Evolutionary conservation across 2,113 vertebrate genomes (phyloP), one percentile per base, ranked within the genome.

Genomic region (Paratilapia polleni): DNA sequence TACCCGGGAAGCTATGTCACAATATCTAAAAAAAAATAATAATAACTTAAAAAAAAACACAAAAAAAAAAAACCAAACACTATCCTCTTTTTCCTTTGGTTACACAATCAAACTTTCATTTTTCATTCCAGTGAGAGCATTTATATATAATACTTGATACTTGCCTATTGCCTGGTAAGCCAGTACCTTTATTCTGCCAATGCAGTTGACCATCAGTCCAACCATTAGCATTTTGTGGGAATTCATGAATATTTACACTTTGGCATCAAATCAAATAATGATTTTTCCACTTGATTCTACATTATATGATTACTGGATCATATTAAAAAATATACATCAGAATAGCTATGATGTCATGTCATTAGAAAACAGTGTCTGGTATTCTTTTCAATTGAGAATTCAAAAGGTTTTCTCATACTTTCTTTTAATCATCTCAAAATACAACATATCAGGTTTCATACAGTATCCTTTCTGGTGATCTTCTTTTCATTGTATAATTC

Each of bases 321-420:
- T n/a, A n/a, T n/a, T n/a, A 73, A 31, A n/a, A 17, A 54, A 54
- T 52, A n/a, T 54, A 49, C 19, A 34, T 14, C 47, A 73, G 31
- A 54, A n/a, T 52, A 12, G 31, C 26, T 73, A 26, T 54, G 68
- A 31, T 73, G 47, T n/a, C 19, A n/a, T 3, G 5, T 54, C 26
- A 34, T 54, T 54, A 54, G 47, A 49, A 73, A 73, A 52, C 24
- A 31, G 1, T 54, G 68, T 14, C 68, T 22, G 57, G 2, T 80
- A 63, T 81, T 68, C 8, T 58, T 82, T 88, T 81, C 28, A 74
- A 83, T 77, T 36, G n/a, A 31, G 15, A 83, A 54, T 20, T 20
- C 36, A 70, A 47, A 56, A 3, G 59, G 61, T 77, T 84, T 85
- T 36, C 81, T 75, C 34, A 4, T 47, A 52, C 28, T 34, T 73